Base-by-base conservation (phyloP, 2,113 vertebrate genomes). In the Eclectus roratus region DNA sequence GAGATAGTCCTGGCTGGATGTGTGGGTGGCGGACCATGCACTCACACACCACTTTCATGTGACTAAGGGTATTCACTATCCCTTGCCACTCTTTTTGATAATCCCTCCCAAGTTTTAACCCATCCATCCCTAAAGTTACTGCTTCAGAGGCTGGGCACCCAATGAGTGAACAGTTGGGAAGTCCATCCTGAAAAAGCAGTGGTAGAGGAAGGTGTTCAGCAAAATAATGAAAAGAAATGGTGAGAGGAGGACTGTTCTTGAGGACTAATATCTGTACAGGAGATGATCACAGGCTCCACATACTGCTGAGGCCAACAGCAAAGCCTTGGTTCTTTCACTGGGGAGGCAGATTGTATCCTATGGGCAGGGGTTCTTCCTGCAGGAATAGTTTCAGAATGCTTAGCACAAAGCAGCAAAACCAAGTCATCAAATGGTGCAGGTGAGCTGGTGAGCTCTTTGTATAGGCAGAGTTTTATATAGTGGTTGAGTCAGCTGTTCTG, bases 401-500 rank as follows among this genome's bases (percentile, higher is more conserved):
- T 49, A 44, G 68, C 64, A 90, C 13, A 70, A 78, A 85, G 50
- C 66, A 84, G 24, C 71, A 80, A 82, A 81, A 87, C 18, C 53
- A 77, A 81, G 70, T 86, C 3, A 1, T 60, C 66, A 70, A 83
- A 78, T 53, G 77, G 46, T 4, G 0, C 78, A 81, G 65, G 80
- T 88, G 61, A 91, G 56, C 9, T 88, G 65, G 77, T 84, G 65
- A 91, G 56, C 10, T 86, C 46, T 94, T 88, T 93, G 68, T 78
- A 72, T 8, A 69, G 70, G 47, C 77, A 87, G 87, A 78, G 56
- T 92, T 94, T 95, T 71, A 70, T 69, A 50, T 2, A 63, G 52
- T 84, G 58, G 25, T 47, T 96, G 94, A 97, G 87, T 97, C 96
- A 97, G 79, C 79, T 96, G 28, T 72, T 94, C 77, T 89, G 85